These are phyloP conservation scores for Tinamus guttatus DNA, from an alignment of 2,113 vertebrate species.

Conservation along the genomic window DNA sequence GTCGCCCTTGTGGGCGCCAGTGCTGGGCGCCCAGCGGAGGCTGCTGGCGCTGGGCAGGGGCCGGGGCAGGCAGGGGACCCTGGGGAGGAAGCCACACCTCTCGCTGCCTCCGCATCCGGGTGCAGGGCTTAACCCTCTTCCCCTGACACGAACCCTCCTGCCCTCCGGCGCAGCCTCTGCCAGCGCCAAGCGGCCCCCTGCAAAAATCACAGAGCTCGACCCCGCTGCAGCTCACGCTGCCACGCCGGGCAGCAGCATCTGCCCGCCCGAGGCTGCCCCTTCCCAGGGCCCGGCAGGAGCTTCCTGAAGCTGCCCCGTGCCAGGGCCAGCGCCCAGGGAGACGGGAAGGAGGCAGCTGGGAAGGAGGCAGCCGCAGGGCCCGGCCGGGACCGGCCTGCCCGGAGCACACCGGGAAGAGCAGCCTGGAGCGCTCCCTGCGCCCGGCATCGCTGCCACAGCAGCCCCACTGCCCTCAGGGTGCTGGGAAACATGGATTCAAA, in stretches of 20 bases:
- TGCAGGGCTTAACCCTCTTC: slow-evolving; percentile 43
- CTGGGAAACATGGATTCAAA: background rate
- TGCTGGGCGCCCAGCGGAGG: background rate
- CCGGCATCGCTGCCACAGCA: too few species aligned
- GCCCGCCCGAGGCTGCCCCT: background rate
- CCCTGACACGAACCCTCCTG: background rate
- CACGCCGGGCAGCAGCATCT: background rate
- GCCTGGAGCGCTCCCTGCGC: too few species aligned
- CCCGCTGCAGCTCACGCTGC: background rate
- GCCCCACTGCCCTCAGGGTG: background rate
- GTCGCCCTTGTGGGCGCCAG: background rate
- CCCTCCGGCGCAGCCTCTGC: background rate
- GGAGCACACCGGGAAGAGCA: background rate
- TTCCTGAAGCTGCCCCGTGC: too few species aligned
- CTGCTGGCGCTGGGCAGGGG: background rate
- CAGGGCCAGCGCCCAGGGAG: too few species aligned
- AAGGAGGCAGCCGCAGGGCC: fast-evolving
- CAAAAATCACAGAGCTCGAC: background rate
- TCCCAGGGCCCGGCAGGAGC: too few species aligned
- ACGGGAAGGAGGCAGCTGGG: background rate
- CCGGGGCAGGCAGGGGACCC: background rate
- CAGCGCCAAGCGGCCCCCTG: too few species aligned
- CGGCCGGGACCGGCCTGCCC: background rate
- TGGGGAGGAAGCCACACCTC: slow-evolving; percentile 59
- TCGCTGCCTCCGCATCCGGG: slow-evolving; percentile 60